Evolutionary conservation across 2,113 vertebrate genomes (phyloP).

Genomic region (Tapirus terrestris): DNA sequence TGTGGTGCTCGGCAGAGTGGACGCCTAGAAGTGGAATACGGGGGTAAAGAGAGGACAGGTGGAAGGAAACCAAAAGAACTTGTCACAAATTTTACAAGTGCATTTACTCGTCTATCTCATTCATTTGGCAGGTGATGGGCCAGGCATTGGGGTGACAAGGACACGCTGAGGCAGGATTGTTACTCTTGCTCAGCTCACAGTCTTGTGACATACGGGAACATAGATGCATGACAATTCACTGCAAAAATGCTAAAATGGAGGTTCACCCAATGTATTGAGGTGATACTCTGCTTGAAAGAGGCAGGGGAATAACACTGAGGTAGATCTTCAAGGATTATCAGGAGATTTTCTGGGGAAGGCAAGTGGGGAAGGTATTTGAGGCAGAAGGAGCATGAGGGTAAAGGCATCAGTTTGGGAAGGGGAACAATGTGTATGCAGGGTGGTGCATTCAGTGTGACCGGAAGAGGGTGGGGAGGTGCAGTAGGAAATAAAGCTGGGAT

Average conservation of each 20-base stretch:
- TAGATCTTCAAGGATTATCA: not conserved
- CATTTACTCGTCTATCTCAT: not conserved
- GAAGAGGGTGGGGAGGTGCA: not conserved
- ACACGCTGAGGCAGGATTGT: too few relatives aligned
- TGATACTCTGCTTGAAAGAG: not conserved
- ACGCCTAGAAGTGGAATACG: not conserved
- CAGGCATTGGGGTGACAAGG: not conserved
- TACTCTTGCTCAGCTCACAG: not conserved
- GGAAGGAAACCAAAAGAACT: not conserved
- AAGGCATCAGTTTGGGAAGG: not conserved
- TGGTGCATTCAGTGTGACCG: not conserved
- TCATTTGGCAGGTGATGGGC: not conserved
- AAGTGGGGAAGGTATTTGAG: not conserved
- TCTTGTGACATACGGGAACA: not conserved
- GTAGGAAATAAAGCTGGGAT: not conserved
- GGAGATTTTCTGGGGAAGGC: not conserved
- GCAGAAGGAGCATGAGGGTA: not conserved
- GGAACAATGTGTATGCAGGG: not conserved
- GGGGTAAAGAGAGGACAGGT: not conserved
- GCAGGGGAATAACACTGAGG: not conserved
- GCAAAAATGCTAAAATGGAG: not conserved
- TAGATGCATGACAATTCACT: not conserved
- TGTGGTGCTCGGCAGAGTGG: not conserved
- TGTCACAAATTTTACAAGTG: not conserved
- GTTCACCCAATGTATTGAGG: fast-evolving